Percentiles rank a stretch among this genome's conserved stretches.
These are phyloP conservation scores for Siphonodentalium dalli DNA, from an alignment of 2,888 invertebrate genomes.

Conservation along the genomic window DNA sequence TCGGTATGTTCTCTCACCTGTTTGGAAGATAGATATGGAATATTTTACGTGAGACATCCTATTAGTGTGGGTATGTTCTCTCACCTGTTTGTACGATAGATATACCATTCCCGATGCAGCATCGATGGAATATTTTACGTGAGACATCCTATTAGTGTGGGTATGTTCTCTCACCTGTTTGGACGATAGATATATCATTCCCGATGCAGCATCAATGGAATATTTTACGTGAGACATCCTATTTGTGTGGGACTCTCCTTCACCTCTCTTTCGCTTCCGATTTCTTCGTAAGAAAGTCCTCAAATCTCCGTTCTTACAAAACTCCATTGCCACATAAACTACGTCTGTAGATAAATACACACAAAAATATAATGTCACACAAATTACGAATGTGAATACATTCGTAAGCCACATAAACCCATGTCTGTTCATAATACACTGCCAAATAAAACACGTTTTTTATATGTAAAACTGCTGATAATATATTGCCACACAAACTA, in stretches of 20 bases:
- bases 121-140: neutral
- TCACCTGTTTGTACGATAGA: no score
- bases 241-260: constrained; percentile 44
- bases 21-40: no score
- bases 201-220: constrained; percentile 47
- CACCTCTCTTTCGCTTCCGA: constrained; percentile 40
- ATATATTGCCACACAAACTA: no score
- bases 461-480: no score
- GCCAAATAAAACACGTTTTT: no score
- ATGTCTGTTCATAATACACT: no score
- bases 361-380: neutral
- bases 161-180: constrained; percentile 47
- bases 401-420: neutral
- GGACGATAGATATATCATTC: constrained; percentile 50
- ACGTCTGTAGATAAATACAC: constrained; percentile 34
- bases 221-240: constrained; percentile 38
- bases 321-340: constrained; percentile 56
- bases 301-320: constrained; percentile 50
- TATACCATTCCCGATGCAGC: neutral
- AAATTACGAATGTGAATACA: no score
- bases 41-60: no score
- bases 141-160: no score
- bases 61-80: no score
- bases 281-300: constrained; percentile 47
- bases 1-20: no score